Conservation (phyloP, 2,888 invertebrate species). For the Clepsis dumicolana region DNA sequence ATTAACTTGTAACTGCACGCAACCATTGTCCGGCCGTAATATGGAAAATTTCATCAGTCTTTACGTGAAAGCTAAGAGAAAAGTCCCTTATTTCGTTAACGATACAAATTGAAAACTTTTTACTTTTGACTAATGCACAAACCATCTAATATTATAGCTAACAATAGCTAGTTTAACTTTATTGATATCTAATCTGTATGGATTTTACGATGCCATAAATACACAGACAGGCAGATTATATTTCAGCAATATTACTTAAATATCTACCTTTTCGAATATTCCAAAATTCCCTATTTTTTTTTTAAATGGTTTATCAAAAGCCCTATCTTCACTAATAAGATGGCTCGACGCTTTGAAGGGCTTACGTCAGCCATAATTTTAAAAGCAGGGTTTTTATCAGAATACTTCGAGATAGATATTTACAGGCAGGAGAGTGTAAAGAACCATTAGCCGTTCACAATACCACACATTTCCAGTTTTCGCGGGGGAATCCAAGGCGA, state of each 20-base stretch:
- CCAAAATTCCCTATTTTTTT: too few species aligned
- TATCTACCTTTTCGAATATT: too few species aligned
- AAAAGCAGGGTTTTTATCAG: neutral
- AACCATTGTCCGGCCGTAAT: constrained; percentile 37
- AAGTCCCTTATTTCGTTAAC: neutral
- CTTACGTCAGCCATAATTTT: too few species aligned
- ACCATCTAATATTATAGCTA: too few species aligned
- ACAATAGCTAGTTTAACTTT: too few species aligned
- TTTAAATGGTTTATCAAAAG: too few species aligned
- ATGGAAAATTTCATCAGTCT: constrained; percentile 27
- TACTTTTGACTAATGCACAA: neutral
- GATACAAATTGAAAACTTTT: neutral
- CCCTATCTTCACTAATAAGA: too few species aligned
- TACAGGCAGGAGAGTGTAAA: constrained; percentile 24
- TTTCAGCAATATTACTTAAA: too few species aligned
- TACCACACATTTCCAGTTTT: constrained; percentile 35
- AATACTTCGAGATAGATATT: constrained; percentile 5
- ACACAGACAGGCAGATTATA: too few species aligned
- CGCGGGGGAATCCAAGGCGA: constrained; percentile 43
- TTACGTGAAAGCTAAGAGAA: neutral
- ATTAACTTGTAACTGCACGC: constrained; percentile 66
- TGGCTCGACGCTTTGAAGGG: too few species aligned
- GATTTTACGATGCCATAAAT: too few species aligned
- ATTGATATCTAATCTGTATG: too few species aligned
- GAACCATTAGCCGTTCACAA: constrained; percentile 33